Conservation (phyloP, 2,888 invertebrate genomes). For the Eudemis profundana region DNA sequence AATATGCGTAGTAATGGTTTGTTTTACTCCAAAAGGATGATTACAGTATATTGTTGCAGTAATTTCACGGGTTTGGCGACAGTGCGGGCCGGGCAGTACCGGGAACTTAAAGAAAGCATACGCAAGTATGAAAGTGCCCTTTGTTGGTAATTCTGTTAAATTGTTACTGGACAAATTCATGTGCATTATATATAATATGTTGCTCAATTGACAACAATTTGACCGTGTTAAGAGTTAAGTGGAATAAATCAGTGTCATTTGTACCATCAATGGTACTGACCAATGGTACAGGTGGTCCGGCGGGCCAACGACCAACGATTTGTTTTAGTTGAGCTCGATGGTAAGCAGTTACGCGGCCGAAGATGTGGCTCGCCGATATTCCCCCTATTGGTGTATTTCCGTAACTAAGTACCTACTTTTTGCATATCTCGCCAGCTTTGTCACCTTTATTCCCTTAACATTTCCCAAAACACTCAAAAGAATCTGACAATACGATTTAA, state of each 20-base stretch:
- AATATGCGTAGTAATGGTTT: background rate
- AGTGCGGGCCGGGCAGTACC: constrained; percentile 44
- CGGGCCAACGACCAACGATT: no score
- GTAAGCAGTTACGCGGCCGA: no score
- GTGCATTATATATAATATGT: constrained; percentile 5
- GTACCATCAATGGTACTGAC: no score
- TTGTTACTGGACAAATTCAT: constrained; percentile 11
- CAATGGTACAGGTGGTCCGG: no score
- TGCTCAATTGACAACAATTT: constrained; percentile 13
- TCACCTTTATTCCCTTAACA: constrained; percentile 5
- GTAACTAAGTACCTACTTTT: background rate
- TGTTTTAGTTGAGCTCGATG: no score
- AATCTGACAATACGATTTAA: constrained; percentile 71
- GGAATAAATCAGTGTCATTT: no score
- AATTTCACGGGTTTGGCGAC: constrained; percentile 45
- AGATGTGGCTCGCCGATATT: no score
- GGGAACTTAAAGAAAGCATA: constrained; percentile 35
- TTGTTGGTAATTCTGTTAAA: constrained; percentile 17
- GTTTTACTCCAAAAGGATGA: constrained; percentile 40
- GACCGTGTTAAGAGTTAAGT: no score
- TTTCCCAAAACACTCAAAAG: constrained; percentile 10
- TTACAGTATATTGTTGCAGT: constrained; percentile 41
- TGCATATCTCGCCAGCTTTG: background rate
- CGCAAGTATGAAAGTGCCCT: constrained; percentile 23
- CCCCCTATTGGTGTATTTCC: no score